These are phyloP conservation scores for Spilogale gracilis DNA, from an alignment of 2,113 vertebrate genomes.

Conservation along the genomic window DNA sequence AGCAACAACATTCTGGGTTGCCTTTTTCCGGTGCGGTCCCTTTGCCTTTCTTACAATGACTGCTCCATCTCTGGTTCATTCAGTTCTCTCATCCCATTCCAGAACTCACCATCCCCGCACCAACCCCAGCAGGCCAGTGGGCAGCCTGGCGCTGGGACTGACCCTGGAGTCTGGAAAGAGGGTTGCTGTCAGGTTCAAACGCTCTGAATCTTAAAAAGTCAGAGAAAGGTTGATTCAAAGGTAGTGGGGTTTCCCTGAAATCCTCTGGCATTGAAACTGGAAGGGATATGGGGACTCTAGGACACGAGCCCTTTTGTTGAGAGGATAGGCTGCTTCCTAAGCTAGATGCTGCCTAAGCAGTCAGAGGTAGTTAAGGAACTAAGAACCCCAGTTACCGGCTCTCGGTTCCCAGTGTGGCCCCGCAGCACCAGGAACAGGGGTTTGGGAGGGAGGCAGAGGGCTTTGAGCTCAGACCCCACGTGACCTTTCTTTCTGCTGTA, in stretches of 20 bases:
- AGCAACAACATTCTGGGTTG: background rate
- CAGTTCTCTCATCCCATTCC: too few species aligned
- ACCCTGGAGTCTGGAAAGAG: background rate
- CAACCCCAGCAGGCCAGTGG: background rate
- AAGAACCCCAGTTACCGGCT: background rate
- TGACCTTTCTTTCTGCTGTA: background rate
- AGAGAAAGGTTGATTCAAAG: conserved; percentile 93
- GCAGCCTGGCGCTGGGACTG: background rate
- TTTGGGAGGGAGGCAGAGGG: background rate
- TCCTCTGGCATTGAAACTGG: accelerated
- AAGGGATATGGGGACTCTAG: background rate
- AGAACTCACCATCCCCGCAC: background rate
- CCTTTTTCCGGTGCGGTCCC: background rate
- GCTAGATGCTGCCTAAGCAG: background rate
- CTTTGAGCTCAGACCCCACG: background rate
- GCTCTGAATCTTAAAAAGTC: conserved; percentile 90
- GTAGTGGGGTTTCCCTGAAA: conserved; percentile 49
- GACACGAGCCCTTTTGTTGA: background rate
- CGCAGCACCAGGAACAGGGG: accelerated
- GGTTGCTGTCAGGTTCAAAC: background rate
- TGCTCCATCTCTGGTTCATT: background rate
- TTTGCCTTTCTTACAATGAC: background rate
- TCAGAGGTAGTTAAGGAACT: background rate
- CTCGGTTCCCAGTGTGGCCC: too few species aligned
- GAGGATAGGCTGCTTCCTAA: background rate